Evolutionary conservation across 2,113 vertebrate genomes (phyloP).

Genomic region (Triplophysa rosa): DNA sequence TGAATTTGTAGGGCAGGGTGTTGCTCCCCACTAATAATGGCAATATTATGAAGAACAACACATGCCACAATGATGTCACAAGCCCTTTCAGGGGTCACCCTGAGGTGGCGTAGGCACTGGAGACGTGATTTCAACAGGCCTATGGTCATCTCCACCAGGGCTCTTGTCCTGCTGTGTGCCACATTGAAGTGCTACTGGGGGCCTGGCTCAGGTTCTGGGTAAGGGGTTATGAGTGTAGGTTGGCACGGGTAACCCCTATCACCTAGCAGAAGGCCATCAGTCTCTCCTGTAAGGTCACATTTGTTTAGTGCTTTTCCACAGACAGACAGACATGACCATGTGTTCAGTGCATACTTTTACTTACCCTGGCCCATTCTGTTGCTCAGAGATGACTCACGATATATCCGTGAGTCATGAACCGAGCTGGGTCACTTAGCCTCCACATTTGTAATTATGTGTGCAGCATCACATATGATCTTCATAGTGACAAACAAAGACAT

Average conservation of each 20-base stretch:
- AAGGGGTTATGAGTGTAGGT: neutral
- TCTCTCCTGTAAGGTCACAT: neutral
- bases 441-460: neutral
- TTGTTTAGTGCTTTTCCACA: neutral
- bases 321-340: too few species aligned
- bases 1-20: too few species aligned
- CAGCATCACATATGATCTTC: constrained; percentile 12
- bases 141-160: too few species aligned
- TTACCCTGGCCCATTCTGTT: neutral
- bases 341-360: too few species aligned
- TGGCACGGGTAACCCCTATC: too few species aligned
- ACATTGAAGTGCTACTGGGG: neutral
- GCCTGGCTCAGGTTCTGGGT: too few species aligned
- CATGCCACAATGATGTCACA: too few species aligned
- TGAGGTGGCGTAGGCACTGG: too few species aligned
- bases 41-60: neutral
- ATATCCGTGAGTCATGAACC: neutral
- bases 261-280: too few species aligned
- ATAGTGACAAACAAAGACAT: constrained; percentile 14
- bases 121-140: too few species aligned
- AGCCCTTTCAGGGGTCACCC: too few species aligned
- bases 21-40: too few species aligned
- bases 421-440: neutral
- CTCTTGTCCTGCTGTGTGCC: neutral
- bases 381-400: neutral